Conservation (phyloP, 2,888 invertebrate species). For the Sphaerophoria rueppellii region DNA sequence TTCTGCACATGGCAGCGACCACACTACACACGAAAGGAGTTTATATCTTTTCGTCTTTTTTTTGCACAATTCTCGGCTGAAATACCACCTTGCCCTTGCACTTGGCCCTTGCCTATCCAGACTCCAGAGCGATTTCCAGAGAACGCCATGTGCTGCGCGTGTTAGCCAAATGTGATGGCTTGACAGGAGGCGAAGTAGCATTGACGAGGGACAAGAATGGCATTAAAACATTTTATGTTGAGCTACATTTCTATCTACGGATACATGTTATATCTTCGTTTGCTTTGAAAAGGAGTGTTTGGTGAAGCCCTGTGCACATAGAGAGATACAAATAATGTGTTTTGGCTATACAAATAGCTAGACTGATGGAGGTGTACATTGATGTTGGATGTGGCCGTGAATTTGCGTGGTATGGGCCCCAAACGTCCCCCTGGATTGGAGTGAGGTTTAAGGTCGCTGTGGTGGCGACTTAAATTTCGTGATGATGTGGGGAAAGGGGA, state of each 20-base stretch:
- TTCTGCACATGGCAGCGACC: conserved; percentile 68
- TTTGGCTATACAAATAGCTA: conserved; percentile 33
- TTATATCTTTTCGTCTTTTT: conserved; percentile 22
- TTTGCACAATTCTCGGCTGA: conserved; percentile 45
- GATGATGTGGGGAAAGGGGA: conserved; percentile 18
- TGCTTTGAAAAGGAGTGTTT: conserved; percentile 59
- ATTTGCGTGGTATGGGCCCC: conserved; percentile 68
- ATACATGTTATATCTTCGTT: no score
- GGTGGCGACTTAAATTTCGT: background rate
- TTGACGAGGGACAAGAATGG: conserved; percentile 54
- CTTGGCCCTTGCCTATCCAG: conserved; percentile 60
- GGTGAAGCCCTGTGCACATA: conserved; percentile 14
- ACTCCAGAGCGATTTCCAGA: conserved; percentile 12
- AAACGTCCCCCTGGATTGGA: conserved; percentile 21
- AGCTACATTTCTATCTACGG: conserved; percentile 41
- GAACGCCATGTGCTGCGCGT: conserved; percentile 66
- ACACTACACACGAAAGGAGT: conserved; percentile 56
- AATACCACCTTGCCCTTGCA: conserved; percentile 72
- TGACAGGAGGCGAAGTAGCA: conserved; percentile 22
- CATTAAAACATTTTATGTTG: conserved; percentile 71
- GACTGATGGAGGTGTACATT: conserved; percentile 25
- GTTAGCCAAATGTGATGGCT: conserved; percentile 44
- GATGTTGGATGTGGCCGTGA: conserved; percentile 66
- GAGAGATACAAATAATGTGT: conserved; percentile 10
- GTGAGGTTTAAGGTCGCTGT: conserved; percentile 70